Percentiles rank a stretch among this genome's conserved stretches.
These are phyloP conservation scores for Gymnothorax javanicus DNA, from an alignment of 2,797 vertebrate genomes.

Conservation along the genomic window DNA sequence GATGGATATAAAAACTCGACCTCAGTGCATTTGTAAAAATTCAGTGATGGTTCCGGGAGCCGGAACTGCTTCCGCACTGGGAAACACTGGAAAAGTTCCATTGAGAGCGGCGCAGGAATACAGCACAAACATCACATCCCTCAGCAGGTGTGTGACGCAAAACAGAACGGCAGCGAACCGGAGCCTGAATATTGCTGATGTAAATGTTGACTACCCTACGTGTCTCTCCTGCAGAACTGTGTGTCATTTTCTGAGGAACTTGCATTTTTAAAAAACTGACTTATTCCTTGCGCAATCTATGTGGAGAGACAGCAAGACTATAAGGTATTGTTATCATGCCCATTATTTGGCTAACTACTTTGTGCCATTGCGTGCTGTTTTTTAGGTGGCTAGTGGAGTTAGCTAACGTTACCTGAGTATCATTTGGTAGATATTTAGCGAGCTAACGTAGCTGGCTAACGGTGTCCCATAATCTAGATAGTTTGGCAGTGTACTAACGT, in stretches of 20 bases:
- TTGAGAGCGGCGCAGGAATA: slow-evolving; percentile 62
- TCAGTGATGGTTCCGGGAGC: slow-evolving; percentile 60
- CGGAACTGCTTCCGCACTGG: slow-evolving; percentile 58
- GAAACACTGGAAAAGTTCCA: slow-evolving; percentile 18
- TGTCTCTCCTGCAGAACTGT: not conserved
- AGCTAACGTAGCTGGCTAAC: not conserved
- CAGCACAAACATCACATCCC: slow-evolving; percentile 40
- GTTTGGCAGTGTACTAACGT: not conserved
- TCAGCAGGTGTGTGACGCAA: slow-evolving; percentile 70
- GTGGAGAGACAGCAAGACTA: not conserved
- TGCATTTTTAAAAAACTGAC: not conserved
- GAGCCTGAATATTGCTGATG: not conserved
- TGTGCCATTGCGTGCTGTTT: not conserved
- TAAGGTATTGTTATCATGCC: slow-evolving; percentile 22
- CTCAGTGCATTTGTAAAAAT: slow-evolving; percentile 11
- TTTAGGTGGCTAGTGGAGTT: not conserved
- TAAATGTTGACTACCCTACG: not conserved
- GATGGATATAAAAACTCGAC: slow-evolving; percentile 11
- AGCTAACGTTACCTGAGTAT: too few species aligned
- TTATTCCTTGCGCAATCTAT: not conserved
- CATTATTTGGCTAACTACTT: not conserved
- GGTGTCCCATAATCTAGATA: not conserved
- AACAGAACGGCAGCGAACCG: slow-evolving; percentile 40
- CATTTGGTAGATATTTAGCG: too few species aligned
- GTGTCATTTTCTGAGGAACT: not conserved